Evolutionary conservation across 2,797 vertebrate species (phyloP).

Genomic region (Sylvilagus floridanus): DNA sequence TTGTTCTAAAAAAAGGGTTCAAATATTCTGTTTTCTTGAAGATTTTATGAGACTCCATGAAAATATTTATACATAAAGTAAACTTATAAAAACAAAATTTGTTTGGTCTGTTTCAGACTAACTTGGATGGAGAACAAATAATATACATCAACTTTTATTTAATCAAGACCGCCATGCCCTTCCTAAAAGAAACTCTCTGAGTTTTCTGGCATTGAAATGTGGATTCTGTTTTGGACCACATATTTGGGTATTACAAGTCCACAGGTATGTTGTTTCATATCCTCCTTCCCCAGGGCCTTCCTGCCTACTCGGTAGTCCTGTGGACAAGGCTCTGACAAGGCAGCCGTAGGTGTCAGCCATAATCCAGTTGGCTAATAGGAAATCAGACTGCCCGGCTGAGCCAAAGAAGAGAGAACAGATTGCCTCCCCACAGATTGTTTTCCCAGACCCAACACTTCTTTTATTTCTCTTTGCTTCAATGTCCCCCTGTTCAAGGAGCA

Average conservation of each 20-base stretch:
- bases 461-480: not conserved
- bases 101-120: not conserved
- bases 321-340: not conserved
- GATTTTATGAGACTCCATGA: conserved; percentile 36
- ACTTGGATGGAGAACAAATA: not conserved
- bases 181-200: not conserved
- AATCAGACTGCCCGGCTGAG: not conserved
- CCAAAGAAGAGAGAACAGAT: not conserved
- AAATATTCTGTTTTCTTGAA: not conserved
- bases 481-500: not conserved
- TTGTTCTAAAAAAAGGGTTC: not conserved
- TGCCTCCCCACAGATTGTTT: not conserved
- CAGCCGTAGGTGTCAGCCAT: not conserved
- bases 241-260: not conserved
- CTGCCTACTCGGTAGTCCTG: not conserved
- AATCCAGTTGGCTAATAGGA: not conserved
- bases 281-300: not conserved
- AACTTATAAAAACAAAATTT: not conserved
- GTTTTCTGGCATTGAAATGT: not conserved
- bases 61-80: not conserved
- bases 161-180: not conserved
- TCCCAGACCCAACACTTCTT: not conserved
- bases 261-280: not conserved
- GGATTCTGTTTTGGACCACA: not conserved
- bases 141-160: not conserved